A percentile compares a stretch with the other conserved stretches of the same genome.
These are phyloP conservation scores for Drosophila tristis DNA, from an alignment of 1,140 invertebrate species.

Conservation along the genomic window DNA sequence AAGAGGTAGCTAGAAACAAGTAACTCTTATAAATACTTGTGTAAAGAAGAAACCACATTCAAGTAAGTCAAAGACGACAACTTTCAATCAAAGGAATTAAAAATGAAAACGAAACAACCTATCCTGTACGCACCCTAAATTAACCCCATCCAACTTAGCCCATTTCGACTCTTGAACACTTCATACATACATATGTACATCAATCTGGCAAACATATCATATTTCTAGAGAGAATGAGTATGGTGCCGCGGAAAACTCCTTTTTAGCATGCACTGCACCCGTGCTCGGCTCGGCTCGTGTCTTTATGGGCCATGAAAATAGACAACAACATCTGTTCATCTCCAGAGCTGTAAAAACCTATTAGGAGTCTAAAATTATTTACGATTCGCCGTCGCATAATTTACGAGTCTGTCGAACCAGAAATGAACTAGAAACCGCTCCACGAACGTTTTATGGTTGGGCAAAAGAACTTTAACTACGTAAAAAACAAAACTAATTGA, in stretches of 20 bases:
- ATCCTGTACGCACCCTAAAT: neutral
- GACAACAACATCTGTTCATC: constrained; percentile 58
- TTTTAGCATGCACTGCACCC: constrained; percentile 1
- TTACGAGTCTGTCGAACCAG: constrained; percentile 61
- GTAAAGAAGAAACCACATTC: too few species aligned
- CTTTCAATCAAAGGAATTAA: neutral
- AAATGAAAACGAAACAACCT: too few species aligned
- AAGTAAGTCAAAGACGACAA: neutral
- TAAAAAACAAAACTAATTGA: constrained; percentile 70
- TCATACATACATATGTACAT: neutral
- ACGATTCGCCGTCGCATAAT: constrained; percentile 70
- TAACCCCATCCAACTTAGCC: neutral
- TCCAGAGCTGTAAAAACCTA: constrained; percentile 53
- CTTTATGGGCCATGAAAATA: constrained; percentile 51
- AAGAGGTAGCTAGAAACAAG: too few species aligned
- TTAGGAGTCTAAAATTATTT: constrained; percentile 75
- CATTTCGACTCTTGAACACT: constrained; percentile 23
- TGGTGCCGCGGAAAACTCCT: constrained; percentile 1
- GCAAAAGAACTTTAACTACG: constrained; percentile 50
- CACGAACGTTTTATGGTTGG: constrained; percentile 61
- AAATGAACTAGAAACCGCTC: constrained; percentile 69
- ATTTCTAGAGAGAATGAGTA: constrained; percentile 13
- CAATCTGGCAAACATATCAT: constrained; percentile 15
- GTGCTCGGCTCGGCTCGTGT: constrained; percentile 9
- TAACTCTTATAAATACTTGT: too few species aligned